Conservation (phyloP, 2,888 invertebrate genomes). For the Orgyia antiqua region DNA sequence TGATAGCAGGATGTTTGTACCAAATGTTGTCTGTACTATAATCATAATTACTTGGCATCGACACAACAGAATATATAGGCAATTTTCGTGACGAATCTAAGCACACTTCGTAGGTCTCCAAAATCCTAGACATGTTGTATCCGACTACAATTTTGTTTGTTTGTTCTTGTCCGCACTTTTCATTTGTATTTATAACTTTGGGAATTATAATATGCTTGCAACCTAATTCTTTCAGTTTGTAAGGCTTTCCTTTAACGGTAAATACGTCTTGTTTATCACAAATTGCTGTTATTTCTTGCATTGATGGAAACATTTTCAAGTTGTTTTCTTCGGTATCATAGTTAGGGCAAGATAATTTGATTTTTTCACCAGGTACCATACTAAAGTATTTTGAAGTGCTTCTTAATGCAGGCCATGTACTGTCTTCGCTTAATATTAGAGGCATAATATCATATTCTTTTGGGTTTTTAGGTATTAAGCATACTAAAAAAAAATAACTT, state of each 20-base stretch:
- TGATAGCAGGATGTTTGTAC: conserved; percentile 13
- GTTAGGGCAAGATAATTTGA: conserved; percentile 19
- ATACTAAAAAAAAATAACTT: conserved; percentile 20
- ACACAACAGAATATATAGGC: conserved; percentile 15
- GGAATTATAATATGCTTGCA: conserved; percentile 17
- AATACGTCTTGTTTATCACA: conserved; percentile 19
- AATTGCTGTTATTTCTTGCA: conserved; percentile 10
- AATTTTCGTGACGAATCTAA: conserved; percentile 12
- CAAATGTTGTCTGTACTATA: conserved; percentile 5
- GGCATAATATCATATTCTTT: conserved; percentile 12
- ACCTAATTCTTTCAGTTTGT: conserved; percentile 19
- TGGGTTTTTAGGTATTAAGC: conserved; percentile 16
- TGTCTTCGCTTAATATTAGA: conserved; percentile 11
- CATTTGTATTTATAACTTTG: conserved; percentile 7
- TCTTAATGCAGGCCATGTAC: conserved; percentile 13
- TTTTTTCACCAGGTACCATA: conserved; percentile 6
- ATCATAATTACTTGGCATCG: conserved; percentile 8
- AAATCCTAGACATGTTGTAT: conserved; percentile 12
- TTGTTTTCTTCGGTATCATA: conserved; percentile 8
- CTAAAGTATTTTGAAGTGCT: conserved; percentile 5
- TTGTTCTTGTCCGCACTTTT: conserved; percentile 13
- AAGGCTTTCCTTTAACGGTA: conserved; percentile 9
- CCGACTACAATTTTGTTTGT: conserved; percentile 25
- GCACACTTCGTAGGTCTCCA: conserved; percentile 25
- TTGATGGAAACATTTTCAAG: conserved; percentile 12